A percentile compares a stretch with the other conserved stretches of the same genome.
Conservation (phyloP, 2,888 invertebrate genomes). For the Aethes cnicana region DNA sequence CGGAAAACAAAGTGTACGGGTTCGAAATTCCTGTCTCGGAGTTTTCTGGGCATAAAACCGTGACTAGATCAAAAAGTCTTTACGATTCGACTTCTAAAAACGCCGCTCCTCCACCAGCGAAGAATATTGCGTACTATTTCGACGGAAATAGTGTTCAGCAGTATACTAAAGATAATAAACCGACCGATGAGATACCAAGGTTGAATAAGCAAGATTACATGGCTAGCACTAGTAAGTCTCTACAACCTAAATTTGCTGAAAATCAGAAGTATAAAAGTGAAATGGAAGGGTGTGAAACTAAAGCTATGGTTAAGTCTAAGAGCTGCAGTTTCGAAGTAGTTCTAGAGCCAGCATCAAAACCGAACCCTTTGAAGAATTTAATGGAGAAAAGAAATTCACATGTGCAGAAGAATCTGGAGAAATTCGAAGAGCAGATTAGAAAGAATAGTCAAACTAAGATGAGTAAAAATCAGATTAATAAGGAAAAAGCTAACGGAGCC, state of each 20-base stretch:
- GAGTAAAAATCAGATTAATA: constrained; percentile 68
- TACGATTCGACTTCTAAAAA: constrained; percentile 68
- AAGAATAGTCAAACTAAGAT: constrained; percentile 68
- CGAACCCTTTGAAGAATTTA: constrained; percentile 71
- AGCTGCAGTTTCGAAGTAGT: constrained; percentile 81
- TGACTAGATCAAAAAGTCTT: constrained; percentile 72
- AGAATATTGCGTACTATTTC: constrained; percentile 78
- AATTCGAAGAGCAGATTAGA: constrained; percentile 81
- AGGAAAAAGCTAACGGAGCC: constrained; percentile 67
- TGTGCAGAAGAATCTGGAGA: constrained; percentile 82
- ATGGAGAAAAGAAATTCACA: constrained; percentile 77
- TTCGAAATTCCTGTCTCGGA: constrained; percentile 65
- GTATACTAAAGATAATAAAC: constrained; percentile 62
- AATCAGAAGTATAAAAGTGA: constrained; percentile 71
- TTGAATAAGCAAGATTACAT: constrained; percentile 80
- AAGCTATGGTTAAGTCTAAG: constrained; percentile 73
- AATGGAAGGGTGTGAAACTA: constrained; percentile 72
- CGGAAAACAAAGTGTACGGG: constrained; percentile 62
- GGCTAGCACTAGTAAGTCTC: constrained; percentile 71
- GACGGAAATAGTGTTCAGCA: constrained; percentile 73
- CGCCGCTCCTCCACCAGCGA: constrained; percentile 58
- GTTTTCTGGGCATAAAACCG: constrained; percentile 65
- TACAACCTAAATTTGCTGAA: constrained; percentile 68
- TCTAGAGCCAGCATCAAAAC: constrained; percentile 75
- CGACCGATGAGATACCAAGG: constrained; percentile 83